Evolutionary conservation across 2,113 vertebrate genomes (phyloP).

Genomic region (Sturnus vulgaris): DNA sequence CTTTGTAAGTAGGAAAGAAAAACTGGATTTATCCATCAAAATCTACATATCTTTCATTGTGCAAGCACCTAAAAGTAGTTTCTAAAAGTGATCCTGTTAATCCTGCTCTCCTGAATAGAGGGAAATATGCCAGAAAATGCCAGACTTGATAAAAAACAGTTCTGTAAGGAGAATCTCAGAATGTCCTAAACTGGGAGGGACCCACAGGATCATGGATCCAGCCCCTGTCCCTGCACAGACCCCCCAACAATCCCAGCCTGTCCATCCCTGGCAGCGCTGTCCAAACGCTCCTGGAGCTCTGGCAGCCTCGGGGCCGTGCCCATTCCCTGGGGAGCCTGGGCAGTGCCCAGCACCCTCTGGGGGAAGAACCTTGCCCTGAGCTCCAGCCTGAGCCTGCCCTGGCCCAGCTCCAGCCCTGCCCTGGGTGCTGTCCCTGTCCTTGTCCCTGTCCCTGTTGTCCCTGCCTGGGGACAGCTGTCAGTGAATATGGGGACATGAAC

Average conservation of each 20-base stretch:
- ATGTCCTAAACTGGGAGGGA: background rate
- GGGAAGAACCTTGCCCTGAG: background rate
- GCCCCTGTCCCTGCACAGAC: background rate
- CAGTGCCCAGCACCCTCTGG: background rate
- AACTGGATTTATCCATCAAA: background rate
- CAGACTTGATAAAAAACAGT: background rate
- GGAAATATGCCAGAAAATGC: background rate
- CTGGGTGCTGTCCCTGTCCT: background rate
- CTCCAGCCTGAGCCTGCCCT: background rate
- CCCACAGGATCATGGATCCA: rapidly evolving
- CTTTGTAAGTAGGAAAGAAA: background rate
- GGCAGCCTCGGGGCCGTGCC: background rate
- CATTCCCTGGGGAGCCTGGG: background rate
- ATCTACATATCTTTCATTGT: background rate
- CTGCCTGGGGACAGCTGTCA: background rate
- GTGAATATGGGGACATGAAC: background rate
- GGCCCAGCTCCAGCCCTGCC: background rate
- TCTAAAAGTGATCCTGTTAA: background rate
- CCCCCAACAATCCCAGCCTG: background rate
- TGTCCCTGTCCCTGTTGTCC: background rate
- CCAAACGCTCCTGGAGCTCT: background rate
- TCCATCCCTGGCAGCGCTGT: background rate
- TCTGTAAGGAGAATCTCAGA: background rate
- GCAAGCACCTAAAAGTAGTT: background rate
- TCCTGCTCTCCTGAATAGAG: background rate